These are phyloP conservation scores for Chunga burmeisteri DNA, from an alignment of 2,113 vertebrate species.

Conservation along the genomic window DNA sequence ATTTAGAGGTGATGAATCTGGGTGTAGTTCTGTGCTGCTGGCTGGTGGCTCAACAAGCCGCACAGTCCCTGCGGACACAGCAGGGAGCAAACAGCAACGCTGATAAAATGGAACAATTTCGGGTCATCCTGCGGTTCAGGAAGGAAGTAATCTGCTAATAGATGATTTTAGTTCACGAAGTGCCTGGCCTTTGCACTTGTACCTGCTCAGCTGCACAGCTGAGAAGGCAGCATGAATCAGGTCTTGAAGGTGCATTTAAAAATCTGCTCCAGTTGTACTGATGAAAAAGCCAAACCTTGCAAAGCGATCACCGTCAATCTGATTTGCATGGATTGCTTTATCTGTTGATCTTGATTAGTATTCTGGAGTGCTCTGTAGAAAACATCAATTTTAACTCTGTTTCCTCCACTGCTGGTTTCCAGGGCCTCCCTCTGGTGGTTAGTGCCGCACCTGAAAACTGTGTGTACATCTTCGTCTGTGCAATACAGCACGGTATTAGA, in stretches of 20 bases:
- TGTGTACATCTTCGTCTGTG: rapidly evolving
- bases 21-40: background rate
- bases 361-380: background rate
- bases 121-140: background rate
- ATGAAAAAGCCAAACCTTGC: background rate
- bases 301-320: background rate
- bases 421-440: slow-evolving; percentile 9
- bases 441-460: background rate
- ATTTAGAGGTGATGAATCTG: background rate
- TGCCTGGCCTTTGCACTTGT: background rate
- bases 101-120: background rate
- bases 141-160: background rate
- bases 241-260: background rate
- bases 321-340: slow-evolving; percentile 22
- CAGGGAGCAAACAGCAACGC: background rate
- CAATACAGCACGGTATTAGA: rapidly evolving
- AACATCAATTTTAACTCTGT: background rate
- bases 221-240: background rate
- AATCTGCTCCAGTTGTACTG: background rate
- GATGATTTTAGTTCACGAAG: background rate
- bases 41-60: background rate
- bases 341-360: slow-evolving; percentile 15
- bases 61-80: background rate
- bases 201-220: background rate
- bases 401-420: background rate